Percentiles rank a stretch among this genome's conserved stretches.
Conservation (phyloP, 1,140 invertebrate species). For the Oncopodura yosiiana region DNA sequence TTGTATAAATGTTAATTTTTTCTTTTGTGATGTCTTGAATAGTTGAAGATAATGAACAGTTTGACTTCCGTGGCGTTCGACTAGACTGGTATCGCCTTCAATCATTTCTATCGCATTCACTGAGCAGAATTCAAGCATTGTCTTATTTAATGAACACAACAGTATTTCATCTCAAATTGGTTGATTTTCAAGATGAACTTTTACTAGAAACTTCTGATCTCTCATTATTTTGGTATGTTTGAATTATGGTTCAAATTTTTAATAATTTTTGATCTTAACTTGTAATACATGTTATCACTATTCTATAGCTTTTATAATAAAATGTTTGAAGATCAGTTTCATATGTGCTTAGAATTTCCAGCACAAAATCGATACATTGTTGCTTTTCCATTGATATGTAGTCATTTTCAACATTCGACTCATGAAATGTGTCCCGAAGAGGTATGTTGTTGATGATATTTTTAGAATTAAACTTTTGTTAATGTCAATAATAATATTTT, state of each 20-base stretch:
- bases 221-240: conserved; percentile 74
- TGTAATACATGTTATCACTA: background rate
- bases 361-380: conserved; percentile 96
- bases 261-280: background rate
- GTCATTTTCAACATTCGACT: conserved; percentile 94
- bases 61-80: conserved; percentile 89
- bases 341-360: conserved; percentile 96
- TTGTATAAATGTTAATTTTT: conserved; percentile 9
- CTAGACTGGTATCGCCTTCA: conserved; percentile 96
- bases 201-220: conserved; percentile 93
- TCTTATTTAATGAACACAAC: conserved; percentile 77
- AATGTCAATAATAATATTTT: conserved; percentile 20
- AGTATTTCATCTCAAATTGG: conserved; percentile 95
- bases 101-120: conserved; percentile 83
- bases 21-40: conserved; percentile 12
- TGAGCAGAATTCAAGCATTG: conserved; percentile 52
- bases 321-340: conserved; percentile 95
- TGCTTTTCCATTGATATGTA: conserved; percentile 93
- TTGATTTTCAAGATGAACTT: conserved; percentile 96
- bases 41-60: conserved; percentile 91
- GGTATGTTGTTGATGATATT: conserved; percentile 39
- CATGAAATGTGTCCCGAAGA: conserved; percentile 98
- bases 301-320: conserved; percentile 77
- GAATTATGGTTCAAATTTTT: background rate
- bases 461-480: conserved; percentile 1